Conservation (phyloP, 2,888 invertebrate species). For the Apodemia hepburni region DNA sequence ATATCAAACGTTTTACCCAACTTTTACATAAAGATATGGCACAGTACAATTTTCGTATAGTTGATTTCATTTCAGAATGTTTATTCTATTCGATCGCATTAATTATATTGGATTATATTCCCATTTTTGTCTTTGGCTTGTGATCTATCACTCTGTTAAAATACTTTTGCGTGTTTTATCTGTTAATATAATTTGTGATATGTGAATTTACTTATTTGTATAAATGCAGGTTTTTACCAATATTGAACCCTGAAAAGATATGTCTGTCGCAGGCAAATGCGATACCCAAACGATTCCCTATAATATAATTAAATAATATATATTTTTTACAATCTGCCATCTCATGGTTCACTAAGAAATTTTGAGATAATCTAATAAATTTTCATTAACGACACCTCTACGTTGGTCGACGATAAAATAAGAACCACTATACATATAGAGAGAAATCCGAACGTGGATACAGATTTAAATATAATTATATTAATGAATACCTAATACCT, state of each 20-base stretch:
- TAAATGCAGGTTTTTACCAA: constrained; percentile 38
- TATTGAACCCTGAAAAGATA: constrained; percentile 67
- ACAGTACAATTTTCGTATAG: constrained; percentile 38
- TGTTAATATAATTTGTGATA: constrained; percentile 54
- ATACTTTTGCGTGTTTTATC: constrained; percentile 52
- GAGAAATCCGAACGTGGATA: constrained; percentile 79
- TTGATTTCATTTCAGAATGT: constrained; percentile 38
- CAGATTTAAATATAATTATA: constrained; percentile 76
- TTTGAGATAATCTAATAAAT: constrained; percentile 77
- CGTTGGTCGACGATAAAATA: constrained; percentile 79
- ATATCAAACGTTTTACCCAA: constrained; percentile 19
- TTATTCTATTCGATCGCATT: constrained; percentile 53
- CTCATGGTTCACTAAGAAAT: constrained; percentile 74
- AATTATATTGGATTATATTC: constrained; percentile 56
- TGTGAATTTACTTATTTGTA: constrained; percentile 50
- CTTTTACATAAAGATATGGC: constrained; percentile 48
- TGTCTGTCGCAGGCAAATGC: constrained; percentile 51
- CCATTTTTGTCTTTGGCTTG: constrained; percentile 72
- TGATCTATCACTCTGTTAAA: constrained; percentile 74
- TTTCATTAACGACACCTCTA: constrained; percentile 77
- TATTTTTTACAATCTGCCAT: constrained; percentile 72
- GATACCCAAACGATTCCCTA: constrained; percentile 70
- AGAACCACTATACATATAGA: constrained; percentile 80
- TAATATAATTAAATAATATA: constrained; percentile 72
- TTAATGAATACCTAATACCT: constrained; percentile 73